Evolutionary conservation across 1,140 invertebrate species (phyloP).

Genomic region (Drosophila teissieri): DNA sequence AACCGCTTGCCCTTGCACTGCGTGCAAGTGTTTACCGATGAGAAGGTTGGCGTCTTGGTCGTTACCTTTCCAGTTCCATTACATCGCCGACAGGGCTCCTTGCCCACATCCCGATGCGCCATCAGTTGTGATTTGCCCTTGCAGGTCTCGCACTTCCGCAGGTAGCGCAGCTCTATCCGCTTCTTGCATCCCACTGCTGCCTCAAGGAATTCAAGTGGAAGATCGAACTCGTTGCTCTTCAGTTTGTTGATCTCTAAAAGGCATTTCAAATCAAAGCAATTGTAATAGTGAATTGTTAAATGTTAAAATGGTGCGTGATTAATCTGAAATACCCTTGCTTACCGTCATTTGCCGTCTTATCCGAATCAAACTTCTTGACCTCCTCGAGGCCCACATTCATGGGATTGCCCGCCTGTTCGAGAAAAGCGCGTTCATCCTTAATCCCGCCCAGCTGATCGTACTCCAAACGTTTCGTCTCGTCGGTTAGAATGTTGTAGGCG

Average conservation of each 20-base stretch:
- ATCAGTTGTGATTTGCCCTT: conserved; percentile 73
- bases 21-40: conserved; percentile 42
- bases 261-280: background rate
- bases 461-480: conserved; percentile 90
- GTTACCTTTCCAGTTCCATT: conserved; percentile 68
- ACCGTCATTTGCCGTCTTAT: conserved; percentile 39
- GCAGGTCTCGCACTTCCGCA: conserved; percentile 70
- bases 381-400: conserved; percentile 31
- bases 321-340: background rate
- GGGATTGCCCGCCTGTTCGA: conserved; percentile 66
- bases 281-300: too few species aligned
- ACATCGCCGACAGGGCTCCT: conserved; percentile 74
- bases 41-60: conserved; percentile 62
- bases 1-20: conserved; percentile 75
- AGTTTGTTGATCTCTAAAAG: conserved; percentile 56
- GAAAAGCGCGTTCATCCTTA: conserved; percentile 64
- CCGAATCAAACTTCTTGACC: conserved; percentile 6
- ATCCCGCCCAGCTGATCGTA: conserved; percentile 87
- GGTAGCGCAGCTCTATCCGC: conserved; percentile 57
- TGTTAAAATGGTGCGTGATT: too few species aligned
- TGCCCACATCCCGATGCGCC: conserved; percentile 57
- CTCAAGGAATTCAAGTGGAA: conserved; percentile 64
- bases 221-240: conserved; percentile 44
- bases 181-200: conserved; percentile 74
- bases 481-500: conserved; percentile 93